These are phyloP conservation scores for Crotalus viridis DNA, from an alignment of 2,113 vertebrate genomes.

Conservation along the genomic window DNA sequence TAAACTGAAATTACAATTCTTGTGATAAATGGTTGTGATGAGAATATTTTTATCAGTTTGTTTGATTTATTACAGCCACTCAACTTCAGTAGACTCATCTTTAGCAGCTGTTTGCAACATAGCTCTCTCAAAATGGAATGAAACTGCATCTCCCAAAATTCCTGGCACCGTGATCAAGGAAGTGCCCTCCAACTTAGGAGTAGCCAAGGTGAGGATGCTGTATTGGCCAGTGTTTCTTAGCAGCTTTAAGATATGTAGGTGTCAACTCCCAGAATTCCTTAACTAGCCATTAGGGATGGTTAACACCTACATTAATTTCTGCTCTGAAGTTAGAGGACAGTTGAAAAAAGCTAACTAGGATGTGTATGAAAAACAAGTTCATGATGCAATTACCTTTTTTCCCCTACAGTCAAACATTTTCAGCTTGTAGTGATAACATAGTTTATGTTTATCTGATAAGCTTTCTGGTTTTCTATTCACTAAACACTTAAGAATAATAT, in stretches of 20 bases:
- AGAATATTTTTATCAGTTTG: not conserved
- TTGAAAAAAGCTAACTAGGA: not conserved
- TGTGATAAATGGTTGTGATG: not conserved
- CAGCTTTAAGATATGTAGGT: not conserved
- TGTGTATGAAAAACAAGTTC: constrained; percentile 25
- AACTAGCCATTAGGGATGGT: not conserved
- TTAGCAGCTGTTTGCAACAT: not conserved
- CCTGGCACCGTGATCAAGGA: not conserved
- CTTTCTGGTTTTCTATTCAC: not conserved
- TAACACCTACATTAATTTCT: not conserved
- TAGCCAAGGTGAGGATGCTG: not conserved
- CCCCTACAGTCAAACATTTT: constrained; percentile 7
- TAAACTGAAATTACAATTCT: not conserved
- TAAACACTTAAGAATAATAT: not conserved
- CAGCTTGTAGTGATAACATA: constrained; percentile 23
- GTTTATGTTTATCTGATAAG: not conserved
- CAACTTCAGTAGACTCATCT: not conserved
- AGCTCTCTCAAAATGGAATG: not conserved
- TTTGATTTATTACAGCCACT: not conserved
- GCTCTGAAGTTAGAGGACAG: constrained; percentile 10
- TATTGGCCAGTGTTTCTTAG: not conserved
- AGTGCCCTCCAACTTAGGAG: not conserved
- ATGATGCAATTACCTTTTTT: not conserved
- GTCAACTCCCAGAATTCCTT: not conserved
- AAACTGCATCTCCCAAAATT: not conserved